Base-by-base conservation (phyloP, 2,888 invertebrate species). In the Nomada ferruginata region DNA sequence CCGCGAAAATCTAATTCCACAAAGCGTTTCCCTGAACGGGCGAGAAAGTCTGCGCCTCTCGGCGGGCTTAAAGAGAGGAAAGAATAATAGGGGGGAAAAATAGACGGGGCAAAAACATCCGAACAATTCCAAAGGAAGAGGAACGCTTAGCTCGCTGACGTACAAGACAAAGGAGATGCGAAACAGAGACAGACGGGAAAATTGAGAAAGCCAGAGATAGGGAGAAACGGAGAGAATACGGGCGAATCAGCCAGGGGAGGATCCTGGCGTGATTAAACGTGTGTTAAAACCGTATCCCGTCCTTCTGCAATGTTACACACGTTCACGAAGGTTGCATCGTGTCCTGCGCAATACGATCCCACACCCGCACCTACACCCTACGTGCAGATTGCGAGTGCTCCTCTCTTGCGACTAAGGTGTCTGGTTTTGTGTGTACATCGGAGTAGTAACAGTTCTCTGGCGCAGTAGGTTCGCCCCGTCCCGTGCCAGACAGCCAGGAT, bases 261-360 rank as follows among this genome's bases (percentile, higher is more conserved):
- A 75, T 71, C 72, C 76, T 84, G 70, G 72, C 85, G 85, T 87
- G 87, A 89, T 89, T 88, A 89, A 89, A 87, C 89, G 83, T 76
- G 87, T 84, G 85, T 85, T 88, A 89, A 85, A 88, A 86, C 69
- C 71, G 64, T 79, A 75, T 71, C 61, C 81, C 59, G 60, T 57
- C 55, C 78, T 59, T 69, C 47, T 68, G 75, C 55, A 53, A 47
- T 65, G 76, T 66, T 79, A 69, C 68, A 69, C 69, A 66, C 69
- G 60, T 66, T 59, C 80, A n/a, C 20, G 23, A 36, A 69, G 79
- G 59, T 81, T 47, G 64, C 66, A 79, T 77, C 55, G 29, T 61
- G 79, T 76, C 36, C 70, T 69, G 65, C 55, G 50, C 71, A 70
- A 77, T 68, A 65, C 61, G 53, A 53, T 53, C 79, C 60, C 78